Conservation (phyloP, 2,888 invertebrate genomes). For the Leptodirus hochenwartii region DNA sequence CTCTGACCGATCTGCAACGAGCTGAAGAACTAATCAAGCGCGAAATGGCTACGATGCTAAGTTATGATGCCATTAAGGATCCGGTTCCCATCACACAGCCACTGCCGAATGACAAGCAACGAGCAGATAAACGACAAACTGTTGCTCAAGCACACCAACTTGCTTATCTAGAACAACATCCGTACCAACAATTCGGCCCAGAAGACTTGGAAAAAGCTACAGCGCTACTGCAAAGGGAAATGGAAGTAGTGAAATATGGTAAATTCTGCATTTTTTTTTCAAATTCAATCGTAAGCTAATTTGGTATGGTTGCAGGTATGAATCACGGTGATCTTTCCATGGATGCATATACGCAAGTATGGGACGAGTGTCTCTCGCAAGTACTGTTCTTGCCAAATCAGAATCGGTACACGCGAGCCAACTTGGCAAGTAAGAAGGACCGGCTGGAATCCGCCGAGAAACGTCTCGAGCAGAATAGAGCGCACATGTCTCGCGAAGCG, state of each 20-base stretch:
- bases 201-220: constrained; percentile 51
- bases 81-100: constrained; percentile 31
- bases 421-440: constrained; percentile 90
- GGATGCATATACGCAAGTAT: constrained; percentile 80
- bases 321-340: constrained; percentile 83
- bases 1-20: constrained; percentile 74
- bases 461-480: constrained; percentile 77
- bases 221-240: constrained; percentile 54
- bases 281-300: too few relatives aligned
- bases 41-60: constrained; percentile 92
- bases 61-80: constrained; percentile 72
- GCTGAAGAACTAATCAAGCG: constrained; percentile 92
- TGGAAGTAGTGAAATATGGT: constrained; percentile 79
- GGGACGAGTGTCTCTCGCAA: constrained; percentile 92
- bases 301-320: too few relatives aligned
- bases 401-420: constrained; percentile 69
- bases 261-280: too few relatives aligned
- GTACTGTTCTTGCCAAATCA: constrained; percentile 73
- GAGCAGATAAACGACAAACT: constrained; percentile 35
- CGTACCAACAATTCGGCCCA: constrained; percentile 53
- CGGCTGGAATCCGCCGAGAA: constrained; percentile 86
- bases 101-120: too few relatives aligned
- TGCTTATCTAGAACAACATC: constrained; percentile 70
- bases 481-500: constrained; percentile 93
- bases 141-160: constrained; percentile 50